phyloP scores from a whole-genome alignment of 2,797 vertebrate genomes.

The Arnoldichthys spilopterus region DNA sequence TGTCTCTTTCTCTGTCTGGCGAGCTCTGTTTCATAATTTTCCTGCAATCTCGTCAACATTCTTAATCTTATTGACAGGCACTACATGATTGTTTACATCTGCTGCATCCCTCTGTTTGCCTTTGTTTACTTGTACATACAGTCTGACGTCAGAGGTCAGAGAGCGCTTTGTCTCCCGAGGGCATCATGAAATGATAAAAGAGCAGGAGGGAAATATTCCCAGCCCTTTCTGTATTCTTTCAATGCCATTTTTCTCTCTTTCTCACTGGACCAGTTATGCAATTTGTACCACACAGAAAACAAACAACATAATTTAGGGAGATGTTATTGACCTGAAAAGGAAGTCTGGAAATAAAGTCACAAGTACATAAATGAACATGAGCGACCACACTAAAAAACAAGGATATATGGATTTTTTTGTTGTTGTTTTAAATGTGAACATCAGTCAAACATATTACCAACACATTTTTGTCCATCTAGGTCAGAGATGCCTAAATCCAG shows the following conservation, averaged over 20 bases:
- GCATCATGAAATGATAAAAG: constrained; percentile 38
- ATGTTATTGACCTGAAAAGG: neutral
- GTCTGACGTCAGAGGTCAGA: constrained; percentile 72
- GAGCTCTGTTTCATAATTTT: constrained; percentile 4
- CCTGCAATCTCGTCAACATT: neutral
- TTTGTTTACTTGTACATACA: constrained; percentile 76
- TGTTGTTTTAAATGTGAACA: neutral
- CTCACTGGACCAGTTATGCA: constrained; percentile 1
- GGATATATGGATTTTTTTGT: neutral
- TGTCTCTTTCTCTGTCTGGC: neutral
- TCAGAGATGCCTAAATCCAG: too few relatives aligned
- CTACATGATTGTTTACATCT: constrained; percentile 73
- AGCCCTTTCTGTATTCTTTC: constrained; percentile 1
- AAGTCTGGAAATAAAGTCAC: neutral
- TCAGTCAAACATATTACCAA: neutral
- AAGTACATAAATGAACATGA: neutral
- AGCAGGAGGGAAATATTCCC: constrained; percentile 35
- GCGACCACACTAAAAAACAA: neutral
- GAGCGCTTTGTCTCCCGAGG: constrained; percentile 58
- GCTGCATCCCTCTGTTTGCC: constrained; percentile 62
- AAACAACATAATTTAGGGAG: neutral
- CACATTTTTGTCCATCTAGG: neutral
- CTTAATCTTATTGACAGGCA: constrained; percentile 62
- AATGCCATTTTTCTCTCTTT: neutral
- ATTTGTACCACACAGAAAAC: constrained; percentile 12